phyloP scores from a whole-genome alignment of 2,888 invertebrate species.

The Cryptus viduatorius region DNA sequence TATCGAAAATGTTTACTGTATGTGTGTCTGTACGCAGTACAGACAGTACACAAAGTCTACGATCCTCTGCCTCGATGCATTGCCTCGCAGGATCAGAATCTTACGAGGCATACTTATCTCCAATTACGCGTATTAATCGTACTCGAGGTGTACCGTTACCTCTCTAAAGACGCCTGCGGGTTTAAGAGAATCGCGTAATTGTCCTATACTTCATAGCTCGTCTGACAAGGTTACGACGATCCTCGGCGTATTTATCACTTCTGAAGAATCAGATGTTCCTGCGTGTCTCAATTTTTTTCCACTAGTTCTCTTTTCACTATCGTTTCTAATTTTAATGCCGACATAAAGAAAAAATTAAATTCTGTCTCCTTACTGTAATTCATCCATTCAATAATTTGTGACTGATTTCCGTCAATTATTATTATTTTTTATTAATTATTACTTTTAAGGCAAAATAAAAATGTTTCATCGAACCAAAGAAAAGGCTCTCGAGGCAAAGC shows the following conservation, averaged over 20 bases:
- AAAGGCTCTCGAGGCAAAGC: slow-evolving; percentile 1
- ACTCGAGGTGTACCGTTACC: slow-evolving; percentile 73
- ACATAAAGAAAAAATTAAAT: neutral
- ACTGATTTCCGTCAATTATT: no score
- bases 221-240: slow-evolving; percentile 53
- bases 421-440: no score
- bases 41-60: slow-evolving; percentile 14
- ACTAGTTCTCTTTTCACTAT: neutral
- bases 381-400: no score
- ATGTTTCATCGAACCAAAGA: neutral
- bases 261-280: slow-evolving; percentile 32
- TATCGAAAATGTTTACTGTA: neutral
- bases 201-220: slow-evolving; percentile 63
- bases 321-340: neutral
- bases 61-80: slow-evolving; percentile 45
- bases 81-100: slow-evolving; percentile 64
- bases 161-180: slow-evolving; percentile 21
- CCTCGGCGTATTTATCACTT: slow-evolving; percentile 56
- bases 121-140: slow-evolving; percentile 73
- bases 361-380: no score
- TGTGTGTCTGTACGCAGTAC: neutral
- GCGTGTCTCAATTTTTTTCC: slow-evolving; percentile 27
- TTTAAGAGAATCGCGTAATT: slow-evolving; percentile 59
- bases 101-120: slow-evolving; percentile 68
- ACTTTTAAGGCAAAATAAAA: neutral